phyloP scores from a whole-genome alignment of 2,797 vertebrate species.

The Alfaro cultratus region DNA sequence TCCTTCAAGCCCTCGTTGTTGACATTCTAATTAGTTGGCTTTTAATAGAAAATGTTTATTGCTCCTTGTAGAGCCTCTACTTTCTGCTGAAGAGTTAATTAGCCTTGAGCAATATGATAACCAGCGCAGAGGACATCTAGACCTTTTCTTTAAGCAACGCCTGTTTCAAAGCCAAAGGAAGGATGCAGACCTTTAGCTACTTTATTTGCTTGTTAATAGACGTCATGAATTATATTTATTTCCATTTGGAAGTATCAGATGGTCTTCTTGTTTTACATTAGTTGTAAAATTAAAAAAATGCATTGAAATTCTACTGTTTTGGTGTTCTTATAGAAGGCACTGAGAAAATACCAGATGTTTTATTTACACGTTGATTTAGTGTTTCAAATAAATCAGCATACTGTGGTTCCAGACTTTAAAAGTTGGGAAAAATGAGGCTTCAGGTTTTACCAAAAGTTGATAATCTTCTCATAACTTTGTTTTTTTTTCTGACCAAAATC shows the following conservation, averaged over 20 bases:
- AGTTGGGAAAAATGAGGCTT: neutral
- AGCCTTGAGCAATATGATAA: slow-evolving; percentile 64
- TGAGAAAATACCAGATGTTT: neutral
- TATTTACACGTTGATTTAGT: neutral
- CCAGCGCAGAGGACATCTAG: slow-evolving; percentile 65
- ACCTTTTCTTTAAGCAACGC: slow-evolving; percentile 44
- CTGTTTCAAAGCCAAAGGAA: slow-evolving; percentile 30
- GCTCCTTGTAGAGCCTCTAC: slow-evolving; percentile 68
- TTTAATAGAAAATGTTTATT: slow-evolving; percentile 78
- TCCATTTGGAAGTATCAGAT: neutral
- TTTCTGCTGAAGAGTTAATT: slow-evolving; percentile 72
- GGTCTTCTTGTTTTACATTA: neutral
- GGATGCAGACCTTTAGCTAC: slow-evolving; percentile 5
- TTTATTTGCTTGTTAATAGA: slow-evolving; percentile 21
- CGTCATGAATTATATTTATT: neutral
- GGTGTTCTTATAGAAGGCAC: neutral
- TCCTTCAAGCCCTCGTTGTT: slow-evolving; percentile 72
- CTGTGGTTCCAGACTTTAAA: neutral
- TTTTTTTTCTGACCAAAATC: neutral
- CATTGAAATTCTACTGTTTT: neutral
- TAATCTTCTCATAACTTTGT: neutral
- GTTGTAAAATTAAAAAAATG: neutral
- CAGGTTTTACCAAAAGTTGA: neutral
- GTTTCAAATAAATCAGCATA: neutral
- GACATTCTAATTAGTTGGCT: slow-evolving; percentile 76